Percentiles rank a stretch among this genome's conserved stretches.
These are phyloP conservation scores for Falcunculus frontatus DNA, from an alignment of 2,113 vertebrate genomes.

Conservation along the genomic window DNA sequence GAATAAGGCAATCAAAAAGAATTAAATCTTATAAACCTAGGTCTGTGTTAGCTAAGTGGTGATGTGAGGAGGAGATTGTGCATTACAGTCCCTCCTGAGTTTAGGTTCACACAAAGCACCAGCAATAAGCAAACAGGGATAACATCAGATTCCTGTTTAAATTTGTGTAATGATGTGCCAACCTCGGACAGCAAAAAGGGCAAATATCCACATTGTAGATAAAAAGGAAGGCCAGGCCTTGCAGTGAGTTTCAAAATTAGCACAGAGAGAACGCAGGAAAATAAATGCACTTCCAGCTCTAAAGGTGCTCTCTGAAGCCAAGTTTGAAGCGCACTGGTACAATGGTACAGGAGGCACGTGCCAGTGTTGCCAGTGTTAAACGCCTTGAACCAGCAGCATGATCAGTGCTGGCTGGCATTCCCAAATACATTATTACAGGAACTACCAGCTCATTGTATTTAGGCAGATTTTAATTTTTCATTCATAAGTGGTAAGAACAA, in stretches of 20 bases:
- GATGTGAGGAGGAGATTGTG: not conserved
- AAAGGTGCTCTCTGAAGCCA: not conserved
- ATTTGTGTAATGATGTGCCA: not conserved
- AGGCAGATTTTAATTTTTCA: not conserved
- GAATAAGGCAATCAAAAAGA: not conserved
- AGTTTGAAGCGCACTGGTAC: not conserved
- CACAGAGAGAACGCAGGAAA: not conserved
- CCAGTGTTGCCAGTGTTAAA: not conserved
- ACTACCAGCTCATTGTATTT: not conserved
- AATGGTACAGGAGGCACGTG: rapidly evolving
- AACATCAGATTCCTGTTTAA: not conserved
- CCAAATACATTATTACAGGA: not conserved
- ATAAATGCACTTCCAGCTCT: not conserved
- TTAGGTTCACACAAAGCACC: not conserved
- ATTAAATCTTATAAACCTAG: not conserved
- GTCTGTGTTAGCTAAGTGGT: not conserved
- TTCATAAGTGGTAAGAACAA: not conserved
- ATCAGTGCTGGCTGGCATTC: not conserved
- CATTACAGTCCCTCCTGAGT: not conserved
- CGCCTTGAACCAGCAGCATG: not conserved
- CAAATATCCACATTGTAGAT: not conserved
- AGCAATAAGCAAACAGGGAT: not conserved
- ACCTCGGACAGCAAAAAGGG: not conserved
- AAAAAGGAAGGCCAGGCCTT: not conserved
- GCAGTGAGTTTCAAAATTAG: not conserved